Evolutionary conservation across 2,113 vertebrate genomes (phyloP).

Genomic region (Plectropomus leopardus): DNA sequence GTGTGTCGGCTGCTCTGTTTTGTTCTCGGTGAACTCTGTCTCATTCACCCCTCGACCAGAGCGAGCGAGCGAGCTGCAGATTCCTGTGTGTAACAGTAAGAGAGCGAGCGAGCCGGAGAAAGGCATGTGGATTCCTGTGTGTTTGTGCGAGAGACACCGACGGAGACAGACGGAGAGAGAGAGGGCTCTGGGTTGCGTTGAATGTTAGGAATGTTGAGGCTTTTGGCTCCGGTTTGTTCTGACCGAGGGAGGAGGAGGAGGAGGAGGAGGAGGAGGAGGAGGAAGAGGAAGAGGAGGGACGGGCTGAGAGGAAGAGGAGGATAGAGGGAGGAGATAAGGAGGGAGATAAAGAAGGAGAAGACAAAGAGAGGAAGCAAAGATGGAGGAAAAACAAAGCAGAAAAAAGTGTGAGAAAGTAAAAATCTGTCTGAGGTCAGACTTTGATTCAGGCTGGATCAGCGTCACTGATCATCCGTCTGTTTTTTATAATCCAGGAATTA

Average conservation of each 20-base stretch:
- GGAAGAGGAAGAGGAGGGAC: not conserved
- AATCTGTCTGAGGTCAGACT: too few relatives aligned
- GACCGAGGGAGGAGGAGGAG: slow-evolving; percentile 55
- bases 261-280: not conserved
- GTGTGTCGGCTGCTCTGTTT: slow-evolving; percentile 16
- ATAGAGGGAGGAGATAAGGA: slow-evolving; percentile 1
- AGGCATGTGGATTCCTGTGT: slow-evolving; percentile 68
- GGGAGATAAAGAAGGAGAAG: slow-evolving; percentile 13
- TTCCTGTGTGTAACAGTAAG: slow-evolving; percentile 58
- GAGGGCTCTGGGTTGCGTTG: slow-evolving; percentile 71
- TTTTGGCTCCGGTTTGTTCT: slow-evolving; percentile 67
- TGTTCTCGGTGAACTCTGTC: slow-evolving; percentile 66
- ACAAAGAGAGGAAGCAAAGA: slow-evolving; percentile 1
- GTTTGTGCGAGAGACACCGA: slow-evolving; percentile 47
- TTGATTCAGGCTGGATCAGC: too few relatives aligned
- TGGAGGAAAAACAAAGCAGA: not conserved
- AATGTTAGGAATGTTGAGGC: slow-evolving; percentile 81
- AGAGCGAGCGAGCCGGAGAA: slow-evolving; percentile 27
- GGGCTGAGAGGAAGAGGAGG: slow-evolving; percentile 16
- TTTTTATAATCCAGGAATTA: too few relatives aligned
- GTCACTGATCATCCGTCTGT: too few relatives aligned
- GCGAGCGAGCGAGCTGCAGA: slow-evolving; percentile 27
- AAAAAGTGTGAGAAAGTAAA: not conserved
- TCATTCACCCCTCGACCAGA: slow-evolving; percentile 50
- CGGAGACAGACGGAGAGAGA: slow-evolving; percentile 16